Evolutionary conservation across 2,888 invertebrate genomes (phyloP).

Genomic region (Esperia sulphurella): DNA sequence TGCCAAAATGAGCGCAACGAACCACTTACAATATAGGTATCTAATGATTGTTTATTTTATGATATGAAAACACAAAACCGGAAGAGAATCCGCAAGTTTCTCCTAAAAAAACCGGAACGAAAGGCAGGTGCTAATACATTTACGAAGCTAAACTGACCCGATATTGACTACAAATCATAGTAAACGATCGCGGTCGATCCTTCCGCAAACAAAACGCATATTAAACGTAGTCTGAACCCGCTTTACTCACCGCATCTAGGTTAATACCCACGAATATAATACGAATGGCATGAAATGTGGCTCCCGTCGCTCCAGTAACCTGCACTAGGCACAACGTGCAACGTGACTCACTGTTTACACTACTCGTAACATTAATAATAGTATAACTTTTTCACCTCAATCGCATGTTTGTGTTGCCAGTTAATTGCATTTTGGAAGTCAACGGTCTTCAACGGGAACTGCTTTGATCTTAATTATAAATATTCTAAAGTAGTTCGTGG

Average conservation of each 20-base stretch:
- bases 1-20: background rate
- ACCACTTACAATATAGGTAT: background rate
- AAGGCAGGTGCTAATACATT: background rate
- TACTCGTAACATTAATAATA: background rate
- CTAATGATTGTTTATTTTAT: background rate
- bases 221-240: conserved; percentile 31
- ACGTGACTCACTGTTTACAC: conserved; percentile 8
- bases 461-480: background rate
- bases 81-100: background rate
- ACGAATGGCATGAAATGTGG: conserved; percentile 36
- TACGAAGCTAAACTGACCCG: background rate
- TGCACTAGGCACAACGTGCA: conserved; percentile 4
- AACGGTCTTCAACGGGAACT: background rate
- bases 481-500: background rate
- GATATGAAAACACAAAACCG: background rate
- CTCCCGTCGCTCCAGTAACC: conserved; percentile 11
- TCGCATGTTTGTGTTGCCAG: background rate
- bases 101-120: conserved; percentile 2
- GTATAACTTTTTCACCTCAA: background rate
- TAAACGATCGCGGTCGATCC: conserved; percentile 15
- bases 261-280: conserved; percentile 59
- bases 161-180: background rate
- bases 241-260: conserved; percentile 53
- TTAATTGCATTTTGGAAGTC: conserved; percentile 4
- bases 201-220: conserved; percentile 50